These are phyloP conservation scores for Watsonalla binaria DNA, from an alignment of 2,888 invertebrate genomes.

Conservation along the genomic window DNA sequence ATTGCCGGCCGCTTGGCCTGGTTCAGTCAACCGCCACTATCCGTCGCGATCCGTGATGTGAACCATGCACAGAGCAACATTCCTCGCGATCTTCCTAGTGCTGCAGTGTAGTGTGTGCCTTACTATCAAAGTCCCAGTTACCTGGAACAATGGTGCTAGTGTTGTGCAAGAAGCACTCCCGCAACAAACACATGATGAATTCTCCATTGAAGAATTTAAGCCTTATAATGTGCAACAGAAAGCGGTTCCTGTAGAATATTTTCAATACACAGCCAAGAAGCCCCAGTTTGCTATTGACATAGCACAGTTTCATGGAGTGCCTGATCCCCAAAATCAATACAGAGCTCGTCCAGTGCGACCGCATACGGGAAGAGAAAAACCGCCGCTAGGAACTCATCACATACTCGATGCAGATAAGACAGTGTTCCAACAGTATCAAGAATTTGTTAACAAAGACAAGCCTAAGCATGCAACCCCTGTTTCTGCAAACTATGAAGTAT, in stretches of 20 bases:
- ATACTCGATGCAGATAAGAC: constrained; percentile 39
- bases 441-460: constrained; percentile 39
- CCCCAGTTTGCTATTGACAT: constrained; percentile 62
- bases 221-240: constrained; percentile 22
- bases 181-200: constrained; percentile 22
- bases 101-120: constrained; percentile 56
- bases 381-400: constrained; percentile 52
- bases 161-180: constrained; percentile 41
- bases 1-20: constrained; percentile 48
- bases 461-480: constrained; percentile 37
- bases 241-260: constrained; percentile 52
- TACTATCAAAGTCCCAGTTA: constrained; percentile 57
- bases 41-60: constrained; percentile 64
- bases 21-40: constrained; percentile 63
- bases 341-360: constrained; percentile 55
- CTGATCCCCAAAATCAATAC: constrained; percentile 54
- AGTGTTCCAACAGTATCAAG: constrained; percentile 45
- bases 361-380: constrained; percentile 41
- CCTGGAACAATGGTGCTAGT: constrained; percentile 56
- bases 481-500: constrained; percentile 56
- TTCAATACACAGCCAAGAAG: constrained; percentile 61
- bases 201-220: constrained; percentile 30
- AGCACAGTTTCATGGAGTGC: constrained; percentile 60
- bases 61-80: constrained; percentile 57
- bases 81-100: constrained; percentile 41